Conservation (phyloP, 2,113 vertebrate genomes). For the Syngnathus scovelli region DNA sequence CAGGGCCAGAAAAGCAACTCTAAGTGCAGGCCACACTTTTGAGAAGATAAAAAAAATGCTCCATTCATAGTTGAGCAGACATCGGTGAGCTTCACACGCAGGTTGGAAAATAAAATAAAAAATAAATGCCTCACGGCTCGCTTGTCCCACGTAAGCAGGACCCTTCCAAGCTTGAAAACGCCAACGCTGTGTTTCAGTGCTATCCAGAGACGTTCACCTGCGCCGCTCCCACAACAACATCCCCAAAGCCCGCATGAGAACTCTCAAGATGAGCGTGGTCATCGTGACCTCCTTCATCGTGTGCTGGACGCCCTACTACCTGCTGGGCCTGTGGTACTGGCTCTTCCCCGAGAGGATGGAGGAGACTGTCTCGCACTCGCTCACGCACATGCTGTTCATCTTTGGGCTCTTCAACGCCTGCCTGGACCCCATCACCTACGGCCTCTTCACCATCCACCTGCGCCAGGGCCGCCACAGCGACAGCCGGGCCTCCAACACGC, state of each 20-base stretch:
- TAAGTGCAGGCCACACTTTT: too few species aligned
- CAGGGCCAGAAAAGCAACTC: too few species aligned
- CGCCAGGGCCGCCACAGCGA: conserved; percentile 59
- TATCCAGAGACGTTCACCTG: conserved; percentile 59
- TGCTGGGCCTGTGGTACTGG: conserved; percentile 77
- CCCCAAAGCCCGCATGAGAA: conserved; percentile 72
- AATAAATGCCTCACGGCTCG: too few species aligned
- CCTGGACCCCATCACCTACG: conserved; percentile 70
- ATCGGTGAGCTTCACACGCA: too few species aligned
- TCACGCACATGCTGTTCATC: conserved; percentile 73
- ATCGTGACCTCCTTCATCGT: conserved; percentile 73
- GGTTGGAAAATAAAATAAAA: too few species aligned
- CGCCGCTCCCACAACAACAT: conserved; percentile 76
- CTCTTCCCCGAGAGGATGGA: conserved; percentile 68
- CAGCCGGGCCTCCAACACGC: conserved; percentile 26
- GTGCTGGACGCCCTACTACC: conserved; percentile 69
- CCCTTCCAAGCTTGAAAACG: conserved; percentile 17
- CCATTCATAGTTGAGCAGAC: too few species aligned
- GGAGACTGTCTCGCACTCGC: conserved; percentile 67
- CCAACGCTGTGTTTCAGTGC: conserved; percentile 51
- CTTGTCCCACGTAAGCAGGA: too few species aligned
- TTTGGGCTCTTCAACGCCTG: conserved; percentile 72
- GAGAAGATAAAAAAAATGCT: too few species aligned
- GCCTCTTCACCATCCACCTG: conserved; percentile 66
- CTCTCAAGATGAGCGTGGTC: conserved; percentile 74